Percentiles rank a stretch among this genome's conserved stretches.
Evolutionary conservation across 2,888 invertebrate species (phyloP).

Genomic region (Agrochola lychnidis): DNA sequence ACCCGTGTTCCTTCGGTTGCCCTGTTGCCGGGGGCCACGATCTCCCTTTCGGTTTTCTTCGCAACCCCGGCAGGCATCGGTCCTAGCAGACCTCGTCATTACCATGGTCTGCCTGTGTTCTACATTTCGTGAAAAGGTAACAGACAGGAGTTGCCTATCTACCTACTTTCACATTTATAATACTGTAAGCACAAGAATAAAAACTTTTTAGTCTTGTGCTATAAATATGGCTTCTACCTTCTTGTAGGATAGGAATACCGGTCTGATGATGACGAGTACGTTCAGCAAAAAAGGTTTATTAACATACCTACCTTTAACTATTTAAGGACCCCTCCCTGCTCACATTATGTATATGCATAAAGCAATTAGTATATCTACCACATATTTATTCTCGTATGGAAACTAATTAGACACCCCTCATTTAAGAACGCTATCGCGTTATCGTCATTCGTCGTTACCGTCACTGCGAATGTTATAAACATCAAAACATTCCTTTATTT

Average conservation of each 20-base stretch:
- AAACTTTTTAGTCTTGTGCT: too few species aligned
- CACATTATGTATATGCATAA: neutral
- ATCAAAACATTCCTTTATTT: constrained; percentile 65
- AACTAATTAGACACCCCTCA: constrained; percentile 54
- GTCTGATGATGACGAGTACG: neutral
- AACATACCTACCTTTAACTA: neutral
- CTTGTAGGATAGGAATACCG: neutral
- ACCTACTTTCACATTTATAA: too few species aligned
- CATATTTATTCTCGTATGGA: constrained; percentile 22
- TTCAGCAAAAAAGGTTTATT: neutral
- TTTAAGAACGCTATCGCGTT: constrained; percentile 42
- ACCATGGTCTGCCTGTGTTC: neutral
- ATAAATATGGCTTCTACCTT: neutral
- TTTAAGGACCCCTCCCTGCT: neutral
- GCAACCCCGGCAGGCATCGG: too few species aligned
- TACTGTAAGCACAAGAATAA: too few species aligned
- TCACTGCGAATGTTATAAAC: constrained; percentile 50
- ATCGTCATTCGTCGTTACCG: constrained; percentile 54
- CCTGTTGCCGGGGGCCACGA: too few species aligned
- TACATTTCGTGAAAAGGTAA: neutral
- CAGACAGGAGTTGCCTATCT: neutral
- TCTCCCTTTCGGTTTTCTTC: too few species aligned
- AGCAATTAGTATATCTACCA: constrained; percentile 13
- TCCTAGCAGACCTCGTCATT: too few species aligned
- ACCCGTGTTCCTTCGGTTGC: too few species aligned